Conservation (phyloP, 2,113 vertebrate genomes). For the Alethe diademata region DNA sequence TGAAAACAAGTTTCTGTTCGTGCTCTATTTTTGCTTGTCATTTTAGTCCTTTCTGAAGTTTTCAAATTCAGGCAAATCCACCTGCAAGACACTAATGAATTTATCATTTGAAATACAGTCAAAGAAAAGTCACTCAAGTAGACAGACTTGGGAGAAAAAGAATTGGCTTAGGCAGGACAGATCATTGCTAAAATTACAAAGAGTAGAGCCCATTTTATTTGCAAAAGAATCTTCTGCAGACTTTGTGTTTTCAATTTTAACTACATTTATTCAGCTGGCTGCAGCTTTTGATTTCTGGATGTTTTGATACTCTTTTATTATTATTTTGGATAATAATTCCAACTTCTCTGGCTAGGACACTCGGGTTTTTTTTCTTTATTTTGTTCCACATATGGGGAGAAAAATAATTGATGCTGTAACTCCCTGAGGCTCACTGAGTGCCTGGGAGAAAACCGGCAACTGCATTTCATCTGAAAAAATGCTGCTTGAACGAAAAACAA, state of each 20-base stretch:
- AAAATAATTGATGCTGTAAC: conserved; percentile 53
- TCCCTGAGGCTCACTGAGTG: conserved; percentile 2
- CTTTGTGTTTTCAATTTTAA: conserved; percentile 35
- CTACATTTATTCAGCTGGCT: conserved; percentile 42
- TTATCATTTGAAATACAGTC: not conserved
- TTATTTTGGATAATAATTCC: conserved; percentile 37
- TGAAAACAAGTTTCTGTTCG: not conserved
- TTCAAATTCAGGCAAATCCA: not conserved
- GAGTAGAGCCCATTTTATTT: not conserved
- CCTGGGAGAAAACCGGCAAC: not conserved
- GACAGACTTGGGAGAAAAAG: not conserved
- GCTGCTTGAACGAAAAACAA: conserved; percentile 43
- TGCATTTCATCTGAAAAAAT: conserved; percentile 42
- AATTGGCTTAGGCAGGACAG: not conserved
- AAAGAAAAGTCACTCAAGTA: not conserved
- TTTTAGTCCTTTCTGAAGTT: not conserved
- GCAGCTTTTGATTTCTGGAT: conserved; percentile 49
- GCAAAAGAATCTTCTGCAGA: not conserved
- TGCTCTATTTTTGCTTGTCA: not conserved
- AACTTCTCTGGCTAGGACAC: conserved; percentile 5
- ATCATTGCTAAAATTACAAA: conserved; percentile 15
- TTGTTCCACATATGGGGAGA: not conserved
- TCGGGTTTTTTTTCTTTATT: not conserved
- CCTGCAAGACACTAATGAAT: conserved; percentile 11
- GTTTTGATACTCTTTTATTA: conserved; percentile 48